Evolutionary conservation across 2,888 invertebrate genomes (phyloP), one percentile per base, ranked within the genome.

Genomic region (Eupithecia pulchellata): DNA sequence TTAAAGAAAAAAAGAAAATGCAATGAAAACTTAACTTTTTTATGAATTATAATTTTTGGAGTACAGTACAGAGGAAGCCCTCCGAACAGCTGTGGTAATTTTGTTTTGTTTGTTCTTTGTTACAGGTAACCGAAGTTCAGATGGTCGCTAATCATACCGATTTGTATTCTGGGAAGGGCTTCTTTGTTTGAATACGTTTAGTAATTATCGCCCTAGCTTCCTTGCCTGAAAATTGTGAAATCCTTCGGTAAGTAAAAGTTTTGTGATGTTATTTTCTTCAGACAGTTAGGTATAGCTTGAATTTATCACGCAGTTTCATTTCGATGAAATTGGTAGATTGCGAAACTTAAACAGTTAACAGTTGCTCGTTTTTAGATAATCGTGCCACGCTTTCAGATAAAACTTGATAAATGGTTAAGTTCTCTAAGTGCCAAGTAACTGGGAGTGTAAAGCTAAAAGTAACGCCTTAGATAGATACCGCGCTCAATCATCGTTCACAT

Each of bases 401-500:
- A 64, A 55, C 58, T 60, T 73, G 69, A 68, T 66, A 66, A 72
- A 72, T 69, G 36, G 25, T 52, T 11, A n/a, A 55, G 6, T 47
- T 62, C 20, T 17, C 25, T 32, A 62, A 25, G 64, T 68, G 66
- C 66, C 64, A 65, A 61, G 57, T 63, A 32, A 36, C n/a, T 27
- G 13, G 30, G 25, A 8, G 30, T 42, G 42, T 57, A 62, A 39
- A 66, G 29, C 30, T 6, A 66, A 60, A 47, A 34, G 34, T 42
- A 32, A 39, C 42, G 25, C 47, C 58, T 60, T 25, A 52, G 64
- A 71, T 25, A 52, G 64, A 71, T 74, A 74, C 27, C 63, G 25
- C 58, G 68, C 65, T 74, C 72, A 71, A 74, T 75, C 76, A 73
- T 73, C 71, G 75, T 74, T 74, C 72, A 72, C 75, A 73, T 72